Base-by-base conservation (phyloP, 2,888 invertebrate species). In the Dilophus febrilis region DNA sequence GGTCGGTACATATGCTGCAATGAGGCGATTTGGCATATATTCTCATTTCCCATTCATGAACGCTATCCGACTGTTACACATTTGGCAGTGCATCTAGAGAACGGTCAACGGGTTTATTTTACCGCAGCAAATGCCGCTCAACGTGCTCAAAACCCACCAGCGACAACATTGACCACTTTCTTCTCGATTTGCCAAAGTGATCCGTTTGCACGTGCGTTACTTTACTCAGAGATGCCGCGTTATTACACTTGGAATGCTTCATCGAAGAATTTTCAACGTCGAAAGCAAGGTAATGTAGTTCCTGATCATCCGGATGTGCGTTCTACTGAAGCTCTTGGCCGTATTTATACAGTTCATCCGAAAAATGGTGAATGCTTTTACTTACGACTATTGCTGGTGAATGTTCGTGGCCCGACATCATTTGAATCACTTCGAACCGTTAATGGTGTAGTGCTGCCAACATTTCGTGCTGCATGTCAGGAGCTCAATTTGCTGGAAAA, bases 351-450 rank as follows among this genome's bases (percentile, higher is more conserved):
- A 46, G 54, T 57, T 22, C 53, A 55, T 52, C 53, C 54, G 17
- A 57, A 46, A 42, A 48, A 53, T 33, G 47, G 45, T 37, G 51
- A 55, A 42, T 55, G 52, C 46, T 58, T 47, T 48, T 56, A 55
- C 50, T 50, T 57, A 33, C 52, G 55, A 14, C 37, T 58, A 43
- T 44, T 54, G 12, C 44, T 59, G 41, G 45, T 54, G 17, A 53
- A 54, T 50, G 51, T 58, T n/a, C 48, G 47, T 44, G 53, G 56
- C 4, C 57, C 57, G 44, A 55, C 52, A 38, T 57, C 55, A 42
- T 54, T 54, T 40, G 10, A 48, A 47, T 14, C 44, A 32, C 42
- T 59, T 35, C 44, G 55, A 52, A 59, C 56, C 42, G 53, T 62
- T 36, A 45, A 60, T 52, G 57, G 53, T 46, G 27, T 34, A 46